Evolutionary conservation across 1,140 invertebrate genomes (phyloP), one percentile per base, ranked within the genome.

Genomic region (Papilio polyxenes): DNA sequence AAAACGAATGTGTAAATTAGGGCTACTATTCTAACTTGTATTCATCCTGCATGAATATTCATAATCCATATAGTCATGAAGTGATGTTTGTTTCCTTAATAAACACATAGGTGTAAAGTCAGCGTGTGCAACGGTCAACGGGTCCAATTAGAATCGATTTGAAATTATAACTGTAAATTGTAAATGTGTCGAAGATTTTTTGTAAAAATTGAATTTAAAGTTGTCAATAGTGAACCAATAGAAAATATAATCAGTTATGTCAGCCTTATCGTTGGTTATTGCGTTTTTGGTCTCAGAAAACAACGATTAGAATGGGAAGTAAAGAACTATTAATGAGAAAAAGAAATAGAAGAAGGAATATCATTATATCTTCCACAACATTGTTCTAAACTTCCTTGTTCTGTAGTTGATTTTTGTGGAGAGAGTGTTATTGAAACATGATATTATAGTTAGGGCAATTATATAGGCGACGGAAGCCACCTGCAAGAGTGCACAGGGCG

Each of bases 401-500:
- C 49, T 2, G 49, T 51, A 51, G 17, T 59, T 1, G 56, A n/a
- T n/a, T 59, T 3, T 59, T 59, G n/a, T 59, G 11, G 53, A 59
- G 49, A 59, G 3, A 51, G 13, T 59, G 53, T 59, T 59, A 59
- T 59, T 59, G 23, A 65, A 65, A 23, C 23, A 7, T 65, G 23
- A 59, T 59, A 8, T 20, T 2, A 20, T 59, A 59, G n/a, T 5
- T 75, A 48, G 4, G 72, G 37, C 48, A 75, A 48, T 48, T 75
- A 11, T 74, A 75, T 75, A 75, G 8, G 56, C 69, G 48, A 65
- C 75, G 53, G 72, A 82, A 77, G 51, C 82, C 80, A 84, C 79
- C 8, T 77, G 31, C 49, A 79, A 59, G 79, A 37, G 62, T 20
- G 81, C 82, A 84, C 78, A 65, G 74, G 76, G 81, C 81, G 81